Evolutionary conservation across 37 sponge, comb jelly and placozoan species (phyloP).

Genomic region (Spongilla lacustris): DNA sequence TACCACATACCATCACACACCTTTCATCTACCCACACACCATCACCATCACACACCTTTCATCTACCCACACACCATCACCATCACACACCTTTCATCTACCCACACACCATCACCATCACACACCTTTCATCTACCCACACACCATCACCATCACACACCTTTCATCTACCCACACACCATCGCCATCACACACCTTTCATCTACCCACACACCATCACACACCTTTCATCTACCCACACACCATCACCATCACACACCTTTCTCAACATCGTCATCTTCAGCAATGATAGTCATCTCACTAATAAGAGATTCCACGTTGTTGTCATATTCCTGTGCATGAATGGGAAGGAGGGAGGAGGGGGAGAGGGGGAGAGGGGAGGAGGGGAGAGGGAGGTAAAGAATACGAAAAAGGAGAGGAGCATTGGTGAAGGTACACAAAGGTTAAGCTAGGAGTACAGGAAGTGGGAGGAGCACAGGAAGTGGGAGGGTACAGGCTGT

Average conservation of each 20-base stretch:
- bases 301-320: conserved; percentile 77
- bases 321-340: conserved; percentile 72
- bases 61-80: too few species aligned
- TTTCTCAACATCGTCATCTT: conserved; percentile 78
- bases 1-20: too few species aligned
- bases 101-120: too few species aligned
- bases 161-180: too few species aligned
- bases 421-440: background rate
- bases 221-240: too few species aligned
- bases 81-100: too few species aligned
- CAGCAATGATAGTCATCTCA: conserved; percentile 28
- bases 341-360: background rate
- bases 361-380: background rate
- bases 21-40: too few species aligned
- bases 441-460: background rate
- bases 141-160: too few species aligned
- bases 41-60: too few species aligned
- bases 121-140: too few species aligned
- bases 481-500: background rate
- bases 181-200: too few species aligned
- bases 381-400: background rate
- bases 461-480: background rate
- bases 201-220: background rate
- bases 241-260: conserved; percentile 7
- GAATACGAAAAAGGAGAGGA: background rate